Evolutionary conservation across 2,797 vertebrate species (phyloP), one percentile per base, ranked within the genome.

Genomic region (Pangasius krempfi): DNA sequence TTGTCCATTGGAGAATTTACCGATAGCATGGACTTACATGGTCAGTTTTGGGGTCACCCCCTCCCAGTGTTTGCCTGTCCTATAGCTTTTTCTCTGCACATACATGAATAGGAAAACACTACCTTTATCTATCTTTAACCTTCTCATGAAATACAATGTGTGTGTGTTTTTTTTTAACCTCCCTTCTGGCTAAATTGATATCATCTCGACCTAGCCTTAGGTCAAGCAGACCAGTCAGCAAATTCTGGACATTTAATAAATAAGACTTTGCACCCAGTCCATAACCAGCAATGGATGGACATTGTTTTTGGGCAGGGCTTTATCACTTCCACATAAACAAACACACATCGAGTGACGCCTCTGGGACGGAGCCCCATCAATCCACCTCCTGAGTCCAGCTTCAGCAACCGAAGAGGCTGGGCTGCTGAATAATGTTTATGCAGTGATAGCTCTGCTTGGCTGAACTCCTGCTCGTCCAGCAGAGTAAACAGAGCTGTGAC

Each of bases 241-340:
- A 58, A 92, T 75, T 93, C 84, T 89, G 85, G 85, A 91, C 33
- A 66, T 79, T 87, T 92, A 88, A 91, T 88, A 79, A 30, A 76
- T 87, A 64, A 79, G 92, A 90, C 94, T 93, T 86, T 94, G 93
- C 94, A 92, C 93, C 60, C 81, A 58, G 9, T 73, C 86, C 68
- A 84, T 80, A 27, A 60, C 44, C 37, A 47, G 33, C 88, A 84
- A 16, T 83, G 30, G 82, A 86, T 33, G 60, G 87, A 91, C 79
- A 47, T 79, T 64, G 37, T 87, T 83, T 64, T 62, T 33, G 27
- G 33, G 75, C 75, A 90, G 88, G 90, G 56, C 85, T 66, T 86
- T 25, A 80, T 93, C 87, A 92, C 92, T 88, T 87, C 88, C 90
- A 92, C 81, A 58, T 89, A 93, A 90, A 93, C 87, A 92, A 85